These are phyloP conservation scores for Ivindomyrus marchei DNA, from an alignment of 2,113 vertebrate species.

Conservation along the genomic window DNA sequence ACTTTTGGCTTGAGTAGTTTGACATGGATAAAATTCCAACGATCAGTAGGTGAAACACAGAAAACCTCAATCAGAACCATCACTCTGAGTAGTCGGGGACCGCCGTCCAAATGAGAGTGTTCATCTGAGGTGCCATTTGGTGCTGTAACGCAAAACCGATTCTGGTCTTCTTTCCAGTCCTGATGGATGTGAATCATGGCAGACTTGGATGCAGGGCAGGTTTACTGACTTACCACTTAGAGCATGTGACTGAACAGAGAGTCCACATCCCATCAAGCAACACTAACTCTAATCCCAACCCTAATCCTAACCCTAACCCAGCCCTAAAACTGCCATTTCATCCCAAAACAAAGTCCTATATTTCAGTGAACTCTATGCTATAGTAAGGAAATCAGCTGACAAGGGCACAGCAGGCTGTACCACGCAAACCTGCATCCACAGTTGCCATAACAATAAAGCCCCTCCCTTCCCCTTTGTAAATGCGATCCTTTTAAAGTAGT, in stretches of 20 bases:
- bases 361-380: not conserved
- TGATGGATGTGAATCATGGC: not conserved
- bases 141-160: not conserved
- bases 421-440: not conserved
- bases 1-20: not conserved
- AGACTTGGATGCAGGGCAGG: not conserved
- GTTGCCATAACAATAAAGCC: not conserved
- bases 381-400: not conserved
- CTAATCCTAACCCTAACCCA: not conserved
- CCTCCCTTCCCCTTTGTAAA: not conserved
- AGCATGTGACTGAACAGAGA: not conserved
- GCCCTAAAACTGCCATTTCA: constrained; percentile 3
- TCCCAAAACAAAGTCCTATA: not conserved
- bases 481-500: not conserved
- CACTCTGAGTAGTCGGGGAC: not conserved
- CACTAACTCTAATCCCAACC: not conserved
- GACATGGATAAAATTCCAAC: not conserved
- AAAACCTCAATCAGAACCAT: not conserved
- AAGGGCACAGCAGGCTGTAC: not conserved
- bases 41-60: not conserved
- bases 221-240: not conserved
- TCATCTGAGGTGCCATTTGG: not conserved
- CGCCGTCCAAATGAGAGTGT: not conserved
- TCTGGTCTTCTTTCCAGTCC: not conserved
- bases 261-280: not conserved